Conservation (phyloP, 1,140 invertebrate species). For the Drosophila rhopaloa region DNA sequence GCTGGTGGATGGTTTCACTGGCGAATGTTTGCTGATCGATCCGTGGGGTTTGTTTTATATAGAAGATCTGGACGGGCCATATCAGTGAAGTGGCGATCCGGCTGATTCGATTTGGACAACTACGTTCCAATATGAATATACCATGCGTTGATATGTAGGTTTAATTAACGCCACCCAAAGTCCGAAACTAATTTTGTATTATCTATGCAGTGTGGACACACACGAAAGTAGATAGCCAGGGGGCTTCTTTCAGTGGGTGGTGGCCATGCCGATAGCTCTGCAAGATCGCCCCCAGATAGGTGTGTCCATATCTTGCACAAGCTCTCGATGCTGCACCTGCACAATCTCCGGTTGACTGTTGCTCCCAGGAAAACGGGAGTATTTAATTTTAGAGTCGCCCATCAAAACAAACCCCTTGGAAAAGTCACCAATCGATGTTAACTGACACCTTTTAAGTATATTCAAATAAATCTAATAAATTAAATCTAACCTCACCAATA, state of each 20-base stretch:
- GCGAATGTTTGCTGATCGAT: conserved; percentile 25
- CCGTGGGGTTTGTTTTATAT: conserved; percentile 50
- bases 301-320: not conserved
- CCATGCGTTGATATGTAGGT: conserved; percentile 14
- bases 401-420: conserved; percentile 31
- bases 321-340: conserved; percentile 33
- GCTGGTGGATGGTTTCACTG: conserved; percentile 10
- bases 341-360: conserved; percentile 25
- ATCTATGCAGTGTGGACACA: conserved; percentile 32
- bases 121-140: conserved; percentile 29
- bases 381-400: conserved; percentile 25
- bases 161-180: conserved; percentile 49
- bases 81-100: conserved; percentile 29
- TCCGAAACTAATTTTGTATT: conserved; percentile 21
- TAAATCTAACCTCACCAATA: no score
- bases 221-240: conserved; percentile 1
- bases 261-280: not conserved
- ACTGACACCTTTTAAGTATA: not conserved
- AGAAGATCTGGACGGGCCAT: not conserved
- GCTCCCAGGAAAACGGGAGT: not conserved
- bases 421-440: conserved; percentile 8
- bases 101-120: conserved; percentile 28
- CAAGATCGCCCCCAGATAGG: conserved; percentile 8
- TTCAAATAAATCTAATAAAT: no score
- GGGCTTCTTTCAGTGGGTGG: conserved; percentile 8